Evolutionary conservation across 2,113 vertebrate genomes (phyloP), one percentile per base, ranked within the genome.

Genomic region (Perognathus longimembris): DNA sequence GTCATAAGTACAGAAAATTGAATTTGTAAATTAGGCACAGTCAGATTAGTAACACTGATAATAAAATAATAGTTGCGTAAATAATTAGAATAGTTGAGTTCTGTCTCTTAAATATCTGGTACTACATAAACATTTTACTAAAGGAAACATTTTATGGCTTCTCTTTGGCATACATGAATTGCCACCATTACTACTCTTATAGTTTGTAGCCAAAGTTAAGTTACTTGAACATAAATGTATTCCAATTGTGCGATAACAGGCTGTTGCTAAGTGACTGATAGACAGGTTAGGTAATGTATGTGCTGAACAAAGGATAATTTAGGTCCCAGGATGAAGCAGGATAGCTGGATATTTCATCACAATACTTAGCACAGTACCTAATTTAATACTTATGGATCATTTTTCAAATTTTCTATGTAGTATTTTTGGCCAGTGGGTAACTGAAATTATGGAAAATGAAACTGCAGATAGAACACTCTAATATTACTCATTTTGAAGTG

Each of bases 401-500:
- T 54, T 90, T 10, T 74, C 11, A 28, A 74, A 54, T 32, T 90
- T 90, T 82, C 10, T 24, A 38, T 36, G 69, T 28, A 67, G 7
- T 40, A 57, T 36, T 77, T 69, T 34, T 18, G 22, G 14, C 18
- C 15, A 64, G 1, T 90, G 40, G n/a, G 3, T 82, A 66, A 66
- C 61, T 90, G 40, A 83, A 75, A 66, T 18, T 66, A 69, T 69
- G 78, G 5, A 66, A 26, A 66, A 8, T n/a, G 32, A 50, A 89
- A 73, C 28, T 42, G 22, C 38, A 64, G 32, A 32, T 73, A 57
- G n/a, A 59, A 7, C 4, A 21, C 57, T 63, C 8, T 34, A 45
- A 12, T 45, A 22, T 89, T 89, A 9, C 42, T 89, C 17, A 17
- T 54, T 96, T 91, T 89, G n/a, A 79, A 21, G 20, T 81, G 64